Evolutionary conservation across 2,888 invertebrate species (phyloP).

Genomic region (Camponotus fellah): DNA sequence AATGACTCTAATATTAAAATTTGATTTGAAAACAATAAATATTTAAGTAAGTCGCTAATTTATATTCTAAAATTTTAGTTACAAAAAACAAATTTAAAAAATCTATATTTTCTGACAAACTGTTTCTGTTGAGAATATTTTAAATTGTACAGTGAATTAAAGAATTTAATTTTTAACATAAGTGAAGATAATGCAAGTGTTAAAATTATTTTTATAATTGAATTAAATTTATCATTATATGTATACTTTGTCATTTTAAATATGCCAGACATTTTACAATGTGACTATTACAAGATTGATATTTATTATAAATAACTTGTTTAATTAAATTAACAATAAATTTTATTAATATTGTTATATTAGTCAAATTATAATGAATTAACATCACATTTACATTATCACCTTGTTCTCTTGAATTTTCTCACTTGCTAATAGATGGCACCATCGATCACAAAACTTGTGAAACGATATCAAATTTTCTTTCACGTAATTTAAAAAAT

Average conservation of each 20-base stretch:
- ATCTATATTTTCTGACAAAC: neutral
- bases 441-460: neutral
- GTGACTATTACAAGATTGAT: neutral
- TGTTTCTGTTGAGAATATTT: neutral
- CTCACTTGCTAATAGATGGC: conserved; percentile 11
- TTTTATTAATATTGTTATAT: neutral
- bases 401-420: neutral
- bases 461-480: neutral
- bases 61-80: neutral
- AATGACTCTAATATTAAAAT: neutral
- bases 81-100: neutral
- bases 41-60: neutral
- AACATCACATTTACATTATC: neutral
- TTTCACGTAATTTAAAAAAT: neutral
- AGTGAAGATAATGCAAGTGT: neutral
- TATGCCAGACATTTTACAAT: neutral
- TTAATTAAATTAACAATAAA: neutral
- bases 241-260: neutral
- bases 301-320: neutral
- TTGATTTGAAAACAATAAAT: neutral
- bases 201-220: neutral
- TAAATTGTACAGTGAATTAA: neutral
- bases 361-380: neutral
- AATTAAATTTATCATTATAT: neutral
- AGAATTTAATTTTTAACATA: neutral